phyloP scores from a whole-genome alignment of 2,113 vertebrate species.

The Lutjanus erythropterus region DNA sequence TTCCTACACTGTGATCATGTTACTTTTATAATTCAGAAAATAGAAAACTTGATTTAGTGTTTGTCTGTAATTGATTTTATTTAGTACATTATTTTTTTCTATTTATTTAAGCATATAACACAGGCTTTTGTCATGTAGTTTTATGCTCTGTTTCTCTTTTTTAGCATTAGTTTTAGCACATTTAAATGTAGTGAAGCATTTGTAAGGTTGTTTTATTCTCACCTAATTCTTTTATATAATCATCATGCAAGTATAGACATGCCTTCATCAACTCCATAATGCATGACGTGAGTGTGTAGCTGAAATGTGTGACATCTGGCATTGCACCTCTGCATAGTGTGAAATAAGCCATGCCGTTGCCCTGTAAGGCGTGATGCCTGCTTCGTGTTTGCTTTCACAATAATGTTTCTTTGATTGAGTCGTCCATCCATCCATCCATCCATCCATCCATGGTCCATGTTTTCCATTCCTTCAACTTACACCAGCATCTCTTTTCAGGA shows the following conservation, averaged over 20 bases:
- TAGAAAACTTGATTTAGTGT: too few species aligned
- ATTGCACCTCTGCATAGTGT: conserved; percentile 31
- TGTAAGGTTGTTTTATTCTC: not conserved
- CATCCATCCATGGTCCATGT: not conserved
- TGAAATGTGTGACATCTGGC: conserved; percentile 40
- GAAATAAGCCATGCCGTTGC: conserved; percentile 47
- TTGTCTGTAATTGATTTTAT: too few species aligned
- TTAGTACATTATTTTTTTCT: too few species aligned
- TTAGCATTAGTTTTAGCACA: too few species aligned
- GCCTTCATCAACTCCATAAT: not conserved
- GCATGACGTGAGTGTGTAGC: not conserved
- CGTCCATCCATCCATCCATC: conserved; percentile 16
- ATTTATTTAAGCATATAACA: too few species aligned
- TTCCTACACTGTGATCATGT: too few species aligned
- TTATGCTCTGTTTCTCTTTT: too few species aligned
- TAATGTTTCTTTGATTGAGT: conserved; percentile 28
- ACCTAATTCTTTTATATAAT: not conserved
- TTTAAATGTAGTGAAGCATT: not conserved
- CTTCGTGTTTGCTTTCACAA: conserved; percentile 23
- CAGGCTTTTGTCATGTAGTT: too few species aligned
- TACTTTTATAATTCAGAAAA: too few species aligned
- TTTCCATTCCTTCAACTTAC: not conserved
- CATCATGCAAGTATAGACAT: not conserved
- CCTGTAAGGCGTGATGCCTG: conserved; percentile 7
- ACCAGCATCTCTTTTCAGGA: conserved; percentile 4